Conservation (phyloP, 2,888 invertebrate genomes). For the Microdon myrmicae region DNA sequence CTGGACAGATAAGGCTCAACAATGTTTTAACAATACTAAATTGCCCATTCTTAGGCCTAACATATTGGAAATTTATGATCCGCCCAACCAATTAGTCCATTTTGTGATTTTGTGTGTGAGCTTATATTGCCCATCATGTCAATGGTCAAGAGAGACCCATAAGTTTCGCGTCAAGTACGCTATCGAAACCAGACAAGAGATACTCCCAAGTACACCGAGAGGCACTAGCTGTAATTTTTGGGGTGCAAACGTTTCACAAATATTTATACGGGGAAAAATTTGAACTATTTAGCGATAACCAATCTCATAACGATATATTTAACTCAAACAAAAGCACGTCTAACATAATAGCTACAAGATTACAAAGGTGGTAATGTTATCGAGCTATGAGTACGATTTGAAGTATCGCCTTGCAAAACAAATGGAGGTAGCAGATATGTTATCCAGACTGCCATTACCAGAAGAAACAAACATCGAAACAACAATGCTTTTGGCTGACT, state of each 20-base stretch:
- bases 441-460: constrained; percentile 32
- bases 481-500: neutral
- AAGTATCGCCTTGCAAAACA: constrained; percentile 33
- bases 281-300: neutral
- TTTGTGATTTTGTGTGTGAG: too few relatives aligned
- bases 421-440: constrained; percentile 30
- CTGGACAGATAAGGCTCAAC: too few relatives aligned
- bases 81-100: too few relatives aligned
- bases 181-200: too few relatives aligned
- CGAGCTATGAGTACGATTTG: constrained; percentile 28
- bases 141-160: too few relatives aligned
- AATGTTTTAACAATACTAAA: neutral
- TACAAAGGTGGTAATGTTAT: constrained; percentile 4
- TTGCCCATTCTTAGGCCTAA: neutral
- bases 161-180: too few relatives aligned
- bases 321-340: constrained; percentile 1
- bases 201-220: too few relatives aligned
- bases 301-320: constrained; percentile 1
- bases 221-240: too few relatives aligned
- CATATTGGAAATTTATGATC: too few relatives aligned
- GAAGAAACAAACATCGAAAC: constrained; percentile 23
- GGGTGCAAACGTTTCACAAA: neutral
- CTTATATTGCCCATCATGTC: too few relatives aligned
- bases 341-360: neutral
- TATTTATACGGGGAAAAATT: constrained; percentile 4